Conservation (phyloP, 2,113 vertebrate genomes). For the Ctenodactylus gundi region DNA sequence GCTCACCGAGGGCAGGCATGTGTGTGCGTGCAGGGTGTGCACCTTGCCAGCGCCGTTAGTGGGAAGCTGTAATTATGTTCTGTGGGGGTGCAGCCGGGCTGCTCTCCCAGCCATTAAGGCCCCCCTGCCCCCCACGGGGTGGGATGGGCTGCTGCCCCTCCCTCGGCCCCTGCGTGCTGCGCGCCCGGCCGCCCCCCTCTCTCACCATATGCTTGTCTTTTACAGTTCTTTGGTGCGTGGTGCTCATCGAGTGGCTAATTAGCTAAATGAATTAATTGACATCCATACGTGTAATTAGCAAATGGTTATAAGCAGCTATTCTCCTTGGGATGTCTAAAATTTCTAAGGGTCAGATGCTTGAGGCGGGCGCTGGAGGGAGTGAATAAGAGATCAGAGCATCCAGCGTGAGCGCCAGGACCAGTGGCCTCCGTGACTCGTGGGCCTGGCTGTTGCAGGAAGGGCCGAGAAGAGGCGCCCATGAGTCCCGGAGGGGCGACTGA, state of each 20-base stretch:
- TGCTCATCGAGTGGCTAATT: slow-evolving; percentile 87
- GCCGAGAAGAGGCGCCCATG: neutral
- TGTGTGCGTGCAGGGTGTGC: neutral
- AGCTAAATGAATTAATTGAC: slow-evolving; percentile 90
- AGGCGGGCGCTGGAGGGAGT: slow-evolving; percentile 65
- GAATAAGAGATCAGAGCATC: slow-evolving; percentile 52
- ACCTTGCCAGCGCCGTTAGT: slow-evolving; percentile 56
- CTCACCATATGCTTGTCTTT: slow-evolving; percentile 83
- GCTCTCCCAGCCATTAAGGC: slow-evolving; percentile 43
- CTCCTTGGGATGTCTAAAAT: slow-evolving; percentile 84
- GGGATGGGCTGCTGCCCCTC: neutral
- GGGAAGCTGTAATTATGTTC: slow-evolving; percentile 69
- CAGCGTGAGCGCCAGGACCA: neutral
- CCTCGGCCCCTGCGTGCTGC: slow-evolving; percentile 15
- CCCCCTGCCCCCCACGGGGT: slow-evolving; percentile 35
- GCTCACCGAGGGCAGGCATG: too few species aligned
- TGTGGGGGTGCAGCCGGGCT: neutral
- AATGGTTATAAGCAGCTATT: slow-evolving; percentile 84
- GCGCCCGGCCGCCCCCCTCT: slow-evolving; percentile 37
- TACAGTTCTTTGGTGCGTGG: slow-evolving; percentile 85
- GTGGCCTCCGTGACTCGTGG: neutral
- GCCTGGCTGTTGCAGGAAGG: neutral
- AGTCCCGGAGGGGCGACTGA: neutral
- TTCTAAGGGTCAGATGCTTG: slow-evolving; percentile 82
- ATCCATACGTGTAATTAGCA: slow-evolving; percentile 87